These are phyloP conservation scores for Notoglanidium macrostoma DNA, from an alignment of 2,797 vertebrate genomes.

Conservation along the genomic window DNA sequence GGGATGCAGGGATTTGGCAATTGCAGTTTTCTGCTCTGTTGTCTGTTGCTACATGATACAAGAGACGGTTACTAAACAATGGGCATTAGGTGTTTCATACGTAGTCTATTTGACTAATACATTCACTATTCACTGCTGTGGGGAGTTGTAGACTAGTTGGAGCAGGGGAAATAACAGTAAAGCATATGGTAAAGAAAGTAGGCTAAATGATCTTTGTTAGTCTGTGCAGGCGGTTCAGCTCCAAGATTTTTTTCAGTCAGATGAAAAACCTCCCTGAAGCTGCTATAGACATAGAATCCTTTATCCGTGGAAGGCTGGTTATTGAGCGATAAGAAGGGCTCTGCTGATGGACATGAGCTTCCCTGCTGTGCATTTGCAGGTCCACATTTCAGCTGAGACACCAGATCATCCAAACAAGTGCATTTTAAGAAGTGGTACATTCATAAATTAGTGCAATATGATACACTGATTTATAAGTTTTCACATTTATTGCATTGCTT, in stretches of 20 bases:
- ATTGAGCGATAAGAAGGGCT: neutral
- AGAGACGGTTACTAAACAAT: neutral
- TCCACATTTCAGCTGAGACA: neutral
- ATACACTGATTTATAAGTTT: neutral
- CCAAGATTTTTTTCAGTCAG: neutral
- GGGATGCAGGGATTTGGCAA: neutral
- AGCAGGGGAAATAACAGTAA: neutral
- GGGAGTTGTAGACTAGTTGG: neutral
- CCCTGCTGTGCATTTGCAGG: neutral
- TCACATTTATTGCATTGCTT: neutral
- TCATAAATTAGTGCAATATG: neutral
- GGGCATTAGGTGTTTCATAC: neutral
- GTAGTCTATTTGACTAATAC: neutral
- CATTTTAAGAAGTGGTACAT: neutral
- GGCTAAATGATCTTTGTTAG: neutral
- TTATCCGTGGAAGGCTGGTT: neutral
- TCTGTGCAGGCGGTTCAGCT: neutral
- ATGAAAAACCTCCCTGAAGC: neutral
- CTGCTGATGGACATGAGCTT: neutral
- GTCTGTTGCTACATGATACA: neutral
- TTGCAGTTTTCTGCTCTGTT: neutral
- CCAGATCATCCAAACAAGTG: neutral
- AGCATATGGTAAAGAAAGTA: neutral
- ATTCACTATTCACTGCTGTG: neutral
- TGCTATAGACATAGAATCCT: neutral